A percentile compares a stretch with the other conserved stretches of the same genome.
Evolutionary conservation across 2,888 invertebrate genomes (phyloP).

Genomic region (Xestobium rufovillosum): DNA sequence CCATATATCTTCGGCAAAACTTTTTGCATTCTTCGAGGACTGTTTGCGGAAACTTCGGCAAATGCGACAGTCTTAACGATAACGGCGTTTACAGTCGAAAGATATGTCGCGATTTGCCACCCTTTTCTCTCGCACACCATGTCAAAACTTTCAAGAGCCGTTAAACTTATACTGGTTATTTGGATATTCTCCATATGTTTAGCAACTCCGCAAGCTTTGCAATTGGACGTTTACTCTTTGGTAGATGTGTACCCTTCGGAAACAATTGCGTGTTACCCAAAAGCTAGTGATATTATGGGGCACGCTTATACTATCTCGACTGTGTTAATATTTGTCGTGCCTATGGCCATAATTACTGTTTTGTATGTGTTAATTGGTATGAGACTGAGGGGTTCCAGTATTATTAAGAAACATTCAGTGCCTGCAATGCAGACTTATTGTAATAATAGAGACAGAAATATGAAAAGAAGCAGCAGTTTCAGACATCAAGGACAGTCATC

Average conservation of each 20-base stretch:
- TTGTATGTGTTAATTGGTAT: conserved; percentile 71
- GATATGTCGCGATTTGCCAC: conserved; percentile 54
- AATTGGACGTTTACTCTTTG: conserved; percentile 38
- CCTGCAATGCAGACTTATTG: too few relatives aligned
- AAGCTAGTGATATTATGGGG: conserved; percentile 49
- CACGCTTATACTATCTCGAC: conserved; percentile 75
- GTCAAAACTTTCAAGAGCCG: conserved; percentile 78
- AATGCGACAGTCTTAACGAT: conserved; percentile 73
- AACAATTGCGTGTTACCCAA: conserved; percentile 42
- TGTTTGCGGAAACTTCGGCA: conserved; percentile 72
- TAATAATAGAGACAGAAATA: conserved; percentile 18
- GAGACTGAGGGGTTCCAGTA: conserved; percentile 57
- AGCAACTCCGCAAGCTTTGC: conserved; percentile 60
- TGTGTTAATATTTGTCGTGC: conserved; percentile 75
- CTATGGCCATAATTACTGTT: conserved; percentile 79
- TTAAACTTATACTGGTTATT: conserved; percentile 68
- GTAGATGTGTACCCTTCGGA: conserved; percentile 23
- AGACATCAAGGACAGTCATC: conserved; percentile 17
- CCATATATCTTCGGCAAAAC: conserved; percentile 71
- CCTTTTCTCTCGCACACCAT: conserved; percentile 69
- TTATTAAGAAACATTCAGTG: conserved; percentile 39
- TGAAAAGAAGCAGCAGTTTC: conserved; percentile 15
- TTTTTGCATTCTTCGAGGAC: conserved; percentile 69
- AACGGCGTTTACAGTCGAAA: conserved; percentile 77
- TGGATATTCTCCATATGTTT: conserved; percentile 71